phyloP scores from a whole-genome alignment of 2,113 vertebrate species.

The Panurus biarmicus region DNA sequence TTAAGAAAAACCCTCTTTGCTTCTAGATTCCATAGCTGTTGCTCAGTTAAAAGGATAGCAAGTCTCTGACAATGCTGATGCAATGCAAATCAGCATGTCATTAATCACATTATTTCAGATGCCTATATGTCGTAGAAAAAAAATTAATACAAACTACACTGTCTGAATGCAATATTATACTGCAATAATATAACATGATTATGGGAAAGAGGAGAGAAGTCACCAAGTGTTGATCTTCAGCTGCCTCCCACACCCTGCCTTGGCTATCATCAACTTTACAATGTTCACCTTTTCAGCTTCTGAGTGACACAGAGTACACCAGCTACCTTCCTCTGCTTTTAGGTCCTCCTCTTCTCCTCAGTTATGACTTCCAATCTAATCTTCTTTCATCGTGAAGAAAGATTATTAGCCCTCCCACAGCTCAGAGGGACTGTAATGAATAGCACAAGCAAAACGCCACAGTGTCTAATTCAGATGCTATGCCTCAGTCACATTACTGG shows the following conservation, averaged over 20 bases:
- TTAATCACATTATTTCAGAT: not conserved
- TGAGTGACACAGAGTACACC: not conserved
- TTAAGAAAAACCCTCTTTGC: not conserved
- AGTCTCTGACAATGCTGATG: not conserved
- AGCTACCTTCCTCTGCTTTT: not conserved
- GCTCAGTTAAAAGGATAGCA: not conserved
- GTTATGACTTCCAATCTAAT: not conserved
- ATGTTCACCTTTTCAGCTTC: not conserved
- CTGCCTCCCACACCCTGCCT: not conserved
- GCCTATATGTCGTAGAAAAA: not conserved
- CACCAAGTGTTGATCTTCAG: not conserved
- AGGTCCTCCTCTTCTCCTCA: not conserved
- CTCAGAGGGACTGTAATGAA: not conserved
- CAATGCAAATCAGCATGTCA: not conserved
- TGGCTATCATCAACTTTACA: not conserved
- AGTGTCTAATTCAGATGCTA: not conserved
- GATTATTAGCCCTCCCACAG: not conserved
- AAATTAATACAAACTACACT: not conserved
- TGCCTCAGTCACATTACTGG: not conserved
- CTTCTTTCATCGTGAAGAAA: not conserved
- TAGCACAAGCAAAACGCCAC: not conserved
- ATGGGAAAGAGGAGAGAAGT: fast-evolving
- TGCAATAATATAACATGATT: not conserved
- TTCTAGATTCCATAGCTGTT: not conserved
- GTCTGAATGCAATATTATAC: not conserved